A percentile compares a stretch with the other conserved stretches of the same genome.
Evolutionary conservation across 2,113 vertebrate species (phyloP).

Genomic region (Festucalex cinctus): DNA sequence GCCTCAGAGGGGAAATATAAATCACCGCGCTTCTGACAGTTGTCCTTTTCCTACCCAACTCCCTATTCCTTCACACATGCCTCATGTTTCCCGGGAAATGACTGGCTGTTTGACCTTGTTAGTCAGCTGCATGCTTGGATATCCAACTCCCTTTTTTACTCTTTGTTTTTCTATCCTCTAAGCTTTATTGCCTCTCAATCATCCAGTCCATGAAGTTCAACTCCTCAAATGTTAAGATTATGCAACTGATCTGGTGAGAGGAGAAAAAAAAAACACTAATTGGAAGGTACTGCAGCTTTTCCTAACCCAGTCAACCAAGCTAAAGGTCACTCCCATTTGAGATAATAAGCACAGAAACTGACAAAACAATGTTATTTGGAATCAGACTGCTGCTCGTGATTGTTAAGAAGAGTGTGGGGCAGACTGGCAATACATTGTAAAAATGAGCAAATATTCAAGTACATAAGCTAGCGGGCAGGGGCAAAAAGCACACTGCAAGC

Average conservation of each 20-base stretch:
- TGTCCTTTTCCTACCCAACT: slow-evolving; percentile 70
- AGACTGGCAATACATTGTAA: slow-evolving; percentile 15
- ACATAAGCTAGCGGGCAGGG: slow-evolving; percentile 18
- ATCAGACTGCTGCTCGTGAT: slow-evolving; percentile 20
- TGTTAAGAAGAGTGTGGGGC: slow-evolving; percentile 12
- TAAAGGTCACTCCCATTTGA: slow-evolving; percentile 30
- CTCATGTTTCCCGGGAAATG: slow-evolving; percentile 67
- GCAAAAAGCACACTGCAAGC: slow-evolving; percentile 27
- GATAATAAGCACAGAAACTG: slow-evolving; percentile 26
- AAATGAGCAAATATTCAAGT: slow-evolving; percentile 11
- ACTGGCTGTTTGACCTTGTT: slow-evolving; percentile 70
- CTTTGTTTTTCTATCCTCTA: slow-evolving; percentile 25
- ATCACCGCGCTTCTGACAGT: slow-evolving; percentile 68
- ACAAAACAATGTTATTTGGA: slow-evolving; percentile 22
- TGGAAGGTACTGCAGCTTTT: slow-evolving; percentile 34
- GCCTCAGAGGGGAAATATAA: slow-evolving; percentile 66
- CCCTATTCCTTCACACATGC: slow-evolving; percentile 63
- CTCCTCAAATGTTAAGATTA: slow-evolving; percentile 44
- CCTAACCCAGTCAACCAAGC: slow-evolving; percentile 16
- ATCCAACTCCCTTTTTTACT: slow-evolving; percentile 37
- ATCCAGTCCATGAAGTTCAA: slow-evolving; percentile 32
- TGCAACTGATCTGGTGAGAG: slow-evolving; percentile 31
- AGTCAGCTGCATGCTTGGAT: slow-evolving; percentile 63
- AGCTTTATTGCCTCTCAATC: slow-evolving; percentile 45
- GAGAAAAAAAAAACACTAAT: slow-evolving; percentile 27